A percentile compares a stretch with the other conserved stretches of the same genome.
These are phyloP conservation scores for Caenorhabditis sp. DNA, from an alignment of 2,888 invertebrate species.

Conservation along the genomic window DNA sequence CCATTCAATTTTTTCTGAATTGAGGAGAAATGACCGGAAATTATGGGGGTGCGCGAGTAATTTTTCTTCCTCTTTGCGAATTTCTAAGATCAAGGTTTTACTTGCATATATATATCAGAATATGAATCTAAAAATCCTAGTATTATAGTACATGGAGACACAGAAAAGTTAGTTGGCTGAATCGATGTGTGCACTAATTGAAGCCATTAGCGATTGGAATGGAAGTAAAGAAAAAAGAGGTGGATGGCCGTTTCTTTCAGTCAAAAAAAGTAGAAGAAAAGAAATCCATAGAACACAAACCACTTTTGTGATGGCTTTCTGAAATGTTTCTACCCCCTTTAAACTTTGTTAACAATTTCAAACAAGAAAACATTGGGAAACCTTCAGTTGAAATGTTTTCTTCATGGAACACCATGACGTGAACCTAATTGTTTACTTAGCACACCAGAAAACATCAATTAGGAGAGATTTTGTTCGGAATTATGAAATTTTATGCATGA, in stretches of 20 bases:
- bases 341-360: background rate
- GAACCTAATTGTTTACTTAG: no score
- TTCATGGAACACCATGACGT: no score
- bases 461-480: no score
- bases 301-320: background rate
- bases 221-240: slow-evolving; percentile 11
- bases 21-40: slow-evolving; percentile 32
- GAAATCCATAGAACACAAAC: slow-evolving; percentile 1
- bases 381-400: no score
- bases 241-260: slow-evolving; percentile 1
- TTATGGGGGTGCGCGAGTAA: slow-evolving; percentile 12
- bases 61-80: slow-evolving; percentile 16
- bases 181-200: slow-evolving; percentile 44
- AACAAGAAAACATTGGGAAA: no score
- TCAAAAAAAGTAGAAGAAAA: background rate
- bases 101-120: background rate
- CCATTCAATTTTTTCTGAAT: slow-evolving; percentile 5
- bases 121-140: background rate
- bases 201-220: slow-evolving; percentile 31
- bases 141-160: slow-evolving; percentile 27
- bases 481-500: no score
- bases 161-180: slow-evolving; percentile 11
- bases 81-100: background rate
- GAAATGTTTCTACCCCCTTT: background rate
- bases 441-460: no score